Evolutionary conservation across 2,888 invertebrate species (phyloP), one percentile per base, ranked within the genome.

Genomic region (Candidula unifasciata): DNA sequence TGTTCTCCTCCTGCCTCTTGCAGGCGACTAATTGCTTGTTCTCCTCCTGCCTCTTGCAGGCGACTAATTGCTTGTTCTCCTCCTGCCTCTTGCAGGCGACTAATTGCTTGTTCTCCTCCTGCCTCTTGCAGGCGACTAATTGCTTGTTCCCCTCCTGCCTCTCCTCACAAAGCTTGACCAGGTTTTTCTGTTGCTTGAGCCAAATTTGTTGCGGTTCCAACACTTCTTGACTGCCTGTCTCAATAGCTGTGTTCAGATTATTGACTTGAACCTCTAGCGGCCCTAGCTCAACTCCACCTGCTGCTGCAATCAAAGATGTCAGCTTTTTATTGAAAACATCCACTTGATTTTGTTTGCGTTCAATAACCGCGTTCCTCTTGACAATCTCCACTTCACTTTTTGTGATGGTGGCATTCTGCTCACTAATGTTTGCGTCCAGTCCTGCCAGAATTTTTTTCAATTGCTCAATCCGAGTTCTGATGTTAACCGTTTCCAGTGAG

Each of bases 261-360:
- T 93, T 93, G 87, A 94, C 92, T 74, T 91, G 89, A 80, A 93
- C 91, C 89, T 94, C 94, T 87, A 94, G 87, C 52, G 94, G 94
- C 33, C 94, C 93, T 0, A 94, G 87, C 89, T 94, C 94, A 35
- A 93, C 91, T 82, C 94, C 94, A 80, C 94, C 94, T 85, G 94
- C 93, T 77, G 91, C 91, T 77, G 87, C 89, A 64, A 93, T 93
- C 89, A 94, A 90, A 16, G 89, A 89, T 82, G 93, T 93, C 66
- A 94, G 89, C 80, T 91, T 93, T 89, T 94, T 94, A 88, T 93
- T 94, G 87, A 90, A 92, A 87, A 92, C 91, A 87, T 94, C 94
- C 52, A 94, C 92, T 69, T 91, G 88, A 64, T 92, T 93, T 89
- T 94, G 94, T 86, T 94, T 94, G 68, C 93, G 90, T 86, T 93